Percentiles rank a stretch among this genome's conserved stretches.
Evolutionary conservation across 2,888 invertebrate genomes (phyloP).

Genomic region (Callimorpha dominula): DNA sequence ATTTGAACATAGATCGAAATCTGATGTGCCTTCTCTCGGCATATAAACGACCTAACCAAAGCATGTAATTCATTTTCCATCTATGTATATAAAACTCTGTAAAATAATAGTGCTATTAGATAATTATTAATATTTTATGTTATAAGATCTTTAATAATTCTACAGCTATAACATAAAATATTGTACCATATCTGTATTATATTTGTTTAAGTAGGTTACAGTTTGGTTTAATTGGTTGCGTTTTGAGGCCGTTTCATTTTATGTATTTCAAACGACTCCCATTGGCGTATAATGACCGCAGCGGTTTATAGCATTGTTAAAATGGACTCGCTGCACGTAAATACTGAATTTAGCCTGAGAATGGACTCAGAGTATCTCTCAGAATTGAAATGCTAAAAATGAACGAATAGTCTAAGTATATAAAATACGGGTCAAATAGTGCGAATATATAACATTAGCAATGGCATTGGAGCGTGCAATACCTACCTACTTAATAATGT

Average conservation of each 20-base stretch:
- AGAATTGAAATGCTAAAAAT: not conserved
- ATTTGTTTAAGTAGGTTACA: constrained; percentile 10
- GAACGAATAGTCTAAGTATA: not conserved
- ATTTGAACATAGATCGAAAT: too few species aligned
- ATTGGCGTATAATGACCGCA: constrained; percentile 30
- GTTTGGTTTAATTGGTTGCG: constrained; percentile 23
- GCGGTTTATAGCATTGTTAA: constrained; percentile 33
- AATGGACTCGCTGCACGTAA: constrained; percentile 23
- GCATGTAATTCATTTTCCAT: too few species aligned
- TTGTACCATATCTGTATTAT: not conserved
- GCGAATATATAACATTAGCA: not conserved
- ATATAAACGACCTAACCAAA: too few species aligned
- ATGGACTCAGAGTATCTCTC: not conserved
- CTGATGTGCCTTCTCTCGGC: too few species aligned
- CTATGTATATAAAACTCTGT: too few species aligned
- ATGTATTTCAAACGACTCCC: constrained; percentile 32
- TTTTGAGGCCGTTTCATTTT: constrained; percentile 25
- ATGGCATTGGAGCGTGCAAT: not conserved
- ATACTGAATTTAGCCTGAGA: constrained; percentile 9
- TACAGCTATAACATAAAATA: not conserved
- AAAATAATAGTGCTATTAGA: too few species aligned
- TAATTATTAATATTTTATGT: too few species aligned
- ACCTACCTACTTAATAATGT: not conserved
- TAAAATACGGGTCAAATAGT: not conserved
- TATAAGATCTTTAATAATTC: too few species aligned